phyloP scores from a whole-genome alignment of 2,888 invertebrate species.

The Acronicta leporina region DNA sequence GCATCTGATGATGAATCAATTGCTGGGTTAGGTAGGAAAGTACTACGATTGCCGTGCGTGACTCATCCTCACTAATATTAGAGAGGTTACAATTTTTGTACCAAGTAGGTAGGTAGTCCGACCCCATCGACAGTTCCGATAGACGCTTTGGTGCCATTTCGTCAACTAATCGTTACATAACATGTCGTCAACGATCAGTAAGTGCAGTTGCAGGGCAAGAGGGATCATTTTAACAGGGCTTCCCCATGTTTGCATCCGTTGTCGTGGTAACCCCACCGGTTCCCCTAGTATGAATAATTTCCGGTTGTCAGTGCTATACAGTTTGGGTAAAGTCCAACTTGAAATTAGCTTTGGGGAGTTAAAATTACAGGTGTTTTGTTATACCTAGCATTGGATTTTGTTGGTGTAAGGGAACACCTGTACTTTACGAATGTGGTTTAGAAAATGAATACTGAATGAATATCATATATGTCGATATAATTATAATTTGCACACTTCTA shows the following conservation, averaged over 20 bases:
- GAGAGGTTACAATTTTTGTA: conserved; percentile 9
- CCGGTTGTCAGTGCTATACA: conserved; percentile 72
- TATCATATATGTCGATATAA: conserved; percentile 13
- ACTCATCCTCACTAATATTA: conserved; percentile 32
- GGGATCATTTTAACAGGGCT: conserved; percentile 61
- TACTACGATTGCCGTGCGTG: conserved; percentile 5
- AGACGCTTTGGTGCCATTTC: conserved; percentile 31
- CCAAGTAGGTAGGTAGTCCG: conserved; percentile 14
- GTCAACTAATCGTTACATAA: conserved; percentile 58
- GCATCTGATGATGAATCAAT: not conserved
- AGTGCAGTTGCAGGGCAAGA: conserved; percentile 21
- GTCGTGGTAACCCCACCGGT: conserved; percentile 77
- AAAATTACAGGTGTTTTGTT: conserved; percentile 18
- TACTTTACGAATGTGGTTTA: conserved; percentile 14
- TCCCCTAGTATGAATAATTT: conserved; percentile 75
- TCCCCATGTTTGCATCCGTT: conserved; percentile 82
- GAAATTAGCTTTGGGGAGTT: conserved; percentile 51
- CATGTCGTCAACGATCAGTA: conserved; percentile 50
- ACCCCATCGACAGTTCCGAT: conserved; percentile 18
- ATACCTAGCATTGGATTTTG: not conserved
- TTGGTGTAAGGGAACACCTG: not conserved
- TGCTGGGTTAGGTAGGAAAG: conserved; percentile 3
- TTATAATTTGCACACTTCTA: not conserved
- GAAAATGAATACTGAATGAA: conserved; percentile 17
- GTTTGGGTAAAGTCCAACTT: conserved; percentile 51